These are phyloP conservation scores for Craseonycteris thonglongyai DNA, from an alignment of 2,113 vertebrate species.

Conservation along the genomic window DNA sequence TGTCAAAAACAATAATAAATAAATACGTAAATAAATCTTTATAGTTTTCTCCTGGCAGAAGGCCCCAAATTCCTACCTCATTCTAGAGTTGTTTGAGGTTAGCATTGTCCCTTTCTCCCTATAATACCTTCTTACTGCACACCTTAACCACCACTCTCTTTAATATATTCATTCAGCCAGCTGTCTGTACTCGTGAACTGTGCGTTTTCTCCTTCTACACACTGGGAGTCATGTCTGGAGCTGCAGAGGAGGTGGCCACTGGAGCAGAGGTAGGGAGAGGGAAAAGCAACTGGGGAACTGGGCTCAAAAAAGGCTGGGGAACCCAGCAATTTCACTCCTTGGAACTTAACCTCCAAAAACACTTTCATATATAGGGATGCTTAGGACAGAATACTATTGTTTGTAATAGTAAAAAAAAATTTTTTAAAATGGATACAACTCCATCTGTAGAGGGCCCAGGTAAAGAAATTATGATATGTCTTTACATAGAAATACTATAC, in stretches of 20 bases:
- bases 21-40: too few species aligned
- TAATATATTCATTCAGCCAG: slow-evolving; percentile 82
- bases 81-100: background rate
- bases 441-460: background rate
- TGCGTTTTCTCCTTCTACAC: slow-evolving; percentile 99
- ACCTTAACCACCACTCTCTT: background rate
- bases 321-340: background rate
- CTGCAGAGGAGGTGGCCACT: slow-evolving; percentile 97
- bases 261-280: slow-evolving; percentile 90
- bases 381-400: background rate
- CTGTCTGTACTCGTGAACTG: slow-evolving; percentile 96
- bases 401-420: background rate
- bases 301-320: background rate
- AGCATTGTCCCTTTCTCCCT: background rate
- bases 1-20: too few species aligned
- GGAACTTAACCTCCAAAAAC: background rate
- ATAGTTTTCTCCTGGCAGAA: background rate
- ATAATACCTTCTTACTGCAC: rapidly evolving
- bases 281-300: background rate
- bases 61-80: background rate
- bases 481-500: background rate
- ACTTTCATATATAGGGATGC: too few species aligned
- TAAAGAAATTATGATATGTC: background rate
- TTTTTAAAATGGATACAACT: background rate
- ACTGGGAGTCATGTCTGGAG: slow-evolving; percentile 97